Base-by-base conservation (phyloP, 2,797 vertebrate species). In the Enteromius anoplus region DNA sequence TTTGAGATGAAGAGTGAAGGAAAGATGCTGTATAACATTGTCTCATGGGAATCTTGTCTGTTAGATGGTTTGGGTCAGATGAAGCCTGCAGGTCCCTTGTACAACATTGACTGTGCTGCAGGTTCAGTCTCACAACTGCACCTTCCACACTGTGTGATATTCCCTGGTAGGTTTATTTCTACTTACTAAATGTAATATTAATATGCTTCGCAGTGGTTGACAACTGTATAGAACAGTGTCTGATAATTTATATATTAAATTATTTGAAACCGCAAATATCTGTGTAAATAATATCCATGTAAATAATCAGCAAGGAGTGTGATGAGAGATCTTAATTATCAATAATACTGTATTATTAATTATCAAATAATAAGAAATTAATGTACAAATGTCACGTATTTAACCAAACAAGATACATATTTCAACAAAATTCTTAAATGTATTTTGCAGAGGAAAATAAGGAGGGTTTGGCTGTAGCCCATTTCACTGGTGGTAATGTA, bases 141-240 rank as follows among this genome's bases (percentile, higher is more conserved):
- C 17, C 79, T 90, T 42, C 89, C 86, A 14, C 89, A 89, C 83
- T 89, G 90, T 66, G 86, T 88, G 29, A 85, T 65, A 32, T 23
- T 83, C 2, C 65, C 75, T 58, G 83, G 88, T 91, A 75, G 72
- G 85, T 87, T 32, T 11, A 62, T 29, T n/a, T 58, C 7, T 37
- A 1, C 29, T 45, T 75, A 0, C 21, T 42, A 21, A 34, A 29
- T 58, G 53, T 10, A 26, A 55, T 51, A 19, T 78, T 9, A 49
- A 62, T 15, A 1, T 58, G 7, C 15, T 58, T 75, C 21, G 37
- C 5, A 76, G 23, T 29, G 2, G 15, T 49, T 49, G 23, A 5
- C 66, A 69, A 7, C 23, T 71, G n/a, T 47, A 1, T 10, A 47
- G 23, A 71, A 49, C 12, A 26, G 6, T 42, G 4, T 11, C 32